phyloP scores from a whole-genome alignment of 2,113 vertebrate genomes.

The Origma solitaria region DNA sequence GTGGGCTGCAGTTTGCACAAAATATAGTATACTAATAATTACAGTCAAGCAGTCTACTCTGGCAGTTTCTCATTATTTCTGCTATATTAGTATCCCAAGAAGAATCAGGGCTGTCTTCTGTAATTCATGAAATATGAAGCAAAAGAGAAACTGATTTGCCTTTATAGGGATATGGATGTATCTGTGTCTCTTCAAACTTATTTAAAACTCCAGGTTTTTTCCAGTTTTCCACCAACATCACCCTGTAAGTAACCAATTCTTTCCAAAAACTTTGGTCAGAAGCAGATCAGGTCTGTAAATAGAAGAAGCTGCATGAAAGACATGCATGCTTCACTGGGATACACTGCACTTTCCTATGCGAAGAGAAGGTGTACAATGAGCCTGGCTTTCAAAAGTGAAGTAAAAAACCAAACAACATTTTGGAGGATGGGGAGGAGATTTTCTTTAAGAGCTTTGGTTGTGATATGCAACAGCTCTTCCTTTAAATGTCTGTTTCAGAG shows the following conservation, averaged over 20 bases:
- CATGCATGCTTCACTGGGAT: background rate
- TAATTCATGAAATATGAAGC: background rate
- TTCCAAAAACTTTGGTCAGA: background rate
- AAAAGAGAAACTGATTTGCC: background rate
- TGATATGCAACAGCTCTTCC: background rate
- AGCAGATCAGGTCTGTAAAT: background rate
- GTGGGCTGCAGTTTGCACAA: background rate
- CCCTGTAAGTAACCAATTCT: background rate
- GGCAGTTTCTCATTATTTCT: background rate
- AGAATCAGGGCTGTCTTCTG: background rate
- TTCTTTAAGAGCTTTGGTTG: background rate
- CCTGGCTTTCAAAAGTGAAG: background rate
- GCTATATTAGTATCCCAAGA: background rate
- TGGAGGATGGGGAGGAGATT: rapidly evolving
- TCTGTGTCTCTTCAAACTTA: background rate
- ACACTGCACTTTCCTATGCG: background rate
- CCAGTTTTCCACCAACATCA: background rate
- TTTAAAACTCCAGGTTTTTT: background rate
- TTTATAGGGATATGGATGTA: background rate
- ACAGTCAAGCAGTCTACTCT: background rate
- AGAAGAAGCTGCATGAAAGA: background rate
- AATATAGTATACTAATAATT: background rate
- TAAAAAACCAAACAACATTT: background rate
- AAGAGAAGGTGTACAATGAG: background rate
- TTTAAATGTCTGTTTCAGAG: background rate